Evolutionary conservation across 1,140 invertebrate genomes (phyloP), one percentile per base, ranked within the genome.

Genomic region (Nomia melanderi): DNA sequence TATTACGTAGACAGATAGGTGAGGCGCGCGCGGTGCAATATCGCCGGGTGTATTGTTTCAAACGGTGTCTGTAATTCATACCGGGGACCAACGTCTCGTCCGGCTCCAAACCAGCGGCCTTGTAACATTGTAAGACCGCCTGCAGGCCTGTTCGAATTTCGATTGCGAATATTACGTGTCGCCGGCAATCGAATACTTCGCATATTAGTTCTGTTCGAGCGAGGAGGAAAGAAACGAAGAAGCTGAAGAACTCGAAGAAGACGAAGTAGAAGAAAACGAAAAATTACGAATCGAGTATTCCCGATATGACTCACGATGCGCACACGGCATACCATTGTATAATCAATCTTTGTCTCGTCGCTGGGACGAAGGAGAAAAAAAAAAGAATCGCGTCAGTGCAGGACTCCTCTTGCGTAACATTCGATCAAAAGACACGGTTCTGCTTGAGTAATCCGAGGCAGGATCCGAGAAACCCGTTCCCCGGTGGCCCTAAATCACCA

Each of bases 21-120:
- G 73, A 63, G 33, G 44, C 41, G 31, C 17, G 39, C 47, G 12
- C 33, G 39, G 47, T 85, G 80, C 82, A 81, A 87, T 84, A 85
- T 85, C 82, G 69, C 27, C 73, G 77, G 54, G 84, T 87, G 50
- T 89, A 85, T 88, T 66, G 84, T 88, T 89, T 86, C 88, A 89
- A 84, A 78, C 77, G 79, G 20, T 80, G 81, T 72, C 80, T 84
- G 89, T 87, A 90, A 90, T 89, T 82, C 63, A 89, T 72, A 89
- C 87, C 82, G 66, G n/a, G n/a, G 73, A 81, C 62, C 83, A 47
- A 75, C 69, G 62, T 57, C 25, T n/a, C n/a, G 69, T 72, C 70
- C 67, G 53, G 85, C 78, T 73, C 79, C n/a, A 65, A 88, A 83
- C 59, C 29, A 20, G 25, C 76, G 88, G 81, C 87, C 88, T 90